A percentile compares a stretch with the other conserved stretches of the same genome.
These are phyloP conservation scores for Sitophilus oryzae DNA, from an alignment of 1,140 invertebrate genomes.

Conservation along the genomic window DNA sequence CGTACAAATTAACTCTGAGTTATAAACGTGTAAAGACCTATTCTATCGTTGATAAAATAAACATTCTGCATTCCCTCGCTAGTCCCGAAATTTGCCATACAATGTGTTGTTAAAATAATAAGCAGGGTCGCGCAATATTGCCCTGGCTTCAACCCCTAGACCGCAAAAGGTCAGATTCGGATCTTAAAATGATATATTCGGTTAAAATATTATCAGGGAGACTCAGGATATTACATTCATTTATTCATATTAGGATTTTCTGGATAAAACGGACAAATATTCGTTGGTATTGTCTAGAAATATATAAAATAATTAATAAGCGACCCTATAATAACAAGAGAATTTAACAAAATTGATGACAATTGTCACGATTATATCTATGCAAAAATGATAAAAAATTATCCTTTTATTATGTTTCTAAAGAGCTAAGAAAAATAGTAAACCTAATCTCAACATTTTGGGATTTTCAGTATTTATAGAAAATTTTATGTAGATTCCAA, in stretches of 20 bases:
- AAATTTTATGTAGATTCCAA: no score
- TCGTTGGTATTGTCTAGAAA: no score
- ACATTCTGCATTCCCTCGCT: slow-evolving; percentile 15
- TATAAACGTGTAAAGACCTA: slow-evolving; percentile 13
- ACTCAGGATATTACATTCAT: not conserved
- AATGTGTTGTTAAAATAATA: slow-evolving; percentile 24
- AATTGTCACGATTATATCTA: no score
- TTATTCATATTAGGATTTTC: not conserved
- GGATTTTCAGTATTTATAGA: no score
- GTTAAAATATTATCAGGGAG: slow-evolving; percentile 6
- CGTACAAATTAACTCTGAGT: slow-evolving; percentile 18
- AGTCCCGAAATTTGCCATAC: slow-evolving; percentile 11
- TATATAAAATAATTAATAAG: no score
- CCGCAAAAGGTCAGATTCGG: slow-evolving; percentile 17
- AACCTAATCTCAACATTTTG: no score
- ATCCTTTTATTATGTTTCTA: no score
- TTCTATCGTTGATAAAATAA: slow-evolving; percentile 23
- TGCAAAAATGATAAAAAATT: no score
- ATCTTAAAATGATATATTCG: slow-evolving; percentile 20
- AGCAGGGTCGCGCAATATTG: slow-evolving; percentile 18
- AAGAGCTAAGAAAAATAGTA: no score
- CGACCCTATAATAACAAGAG: no score
- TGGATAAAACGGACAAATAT: no score
- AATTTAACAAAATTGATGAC: no score
- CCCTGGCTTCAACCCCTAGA: slow-evolving; percentile 11